Percentiles rank a stretch among this genome's conserved stretches.
These are phyloP conservation scores for Carpatolechia fugitivella DNA, from an alignment of 2,888 invertebrate species.

Conservation along the genomic window DNA sequence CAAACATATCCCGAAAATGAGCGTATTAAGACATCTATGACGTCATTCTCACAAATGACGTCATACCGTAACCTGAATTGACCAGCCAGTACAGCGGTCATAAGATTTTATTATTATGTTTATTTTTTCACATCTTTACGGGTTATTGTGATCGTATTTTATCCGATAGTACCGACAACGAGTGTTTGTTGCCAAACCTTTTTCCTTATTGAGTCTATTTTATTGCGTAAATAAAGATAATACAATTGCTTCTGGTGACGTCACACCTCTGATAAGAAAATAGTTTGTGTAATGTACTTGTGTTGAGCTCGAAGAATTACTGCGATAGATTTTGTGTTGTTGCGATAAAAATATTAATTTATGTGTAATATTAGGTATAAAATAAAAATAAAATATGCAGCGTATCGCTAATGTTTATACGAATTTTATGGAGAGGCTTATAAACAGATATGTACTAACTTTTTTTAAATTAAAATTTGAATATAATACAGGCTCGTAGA, in stretches of 20 bases:
- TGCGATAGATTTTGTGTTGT: too few relatives aligned
- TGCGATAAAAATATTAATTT: too few relatives aligned
- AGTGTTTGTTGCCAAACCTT: constrained; percentile 34
- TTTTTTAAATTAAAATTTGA: too few relatives aligned
- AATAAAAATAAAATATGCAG: too few relatives aligned
- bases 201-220: constrained; percentile 36
- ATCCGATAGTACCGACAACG: constrained; percentile 26
- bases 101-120: constrained; percentile 12
- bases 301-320: neutral
- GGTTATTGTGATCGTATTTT: constrained; percentile 27
- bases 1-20: too few relatives aligned
- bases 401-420: too few relatives aligned
- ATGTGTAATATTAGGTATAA: too few relatives aligned
- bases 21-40: neutral
- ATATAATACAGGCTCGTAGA: too few relatives aligned
- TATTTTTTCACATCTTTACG: constrained; percentile 19
- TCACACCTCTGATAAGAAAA: constrained; percentile 33
- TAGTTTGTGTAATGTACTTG: neutral
- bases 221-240: constrained; percentile 34
- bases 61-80: neutral
- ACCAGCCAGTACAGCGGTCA: neutral
- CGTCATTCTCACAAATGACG: neutral
- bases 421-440: too few relatives aligned
- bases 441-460: too few relatives aligned
- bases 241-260: constrained; percentile 33